These are phyloP conservation scores for Panulirus ornatus DNA, from an alignment of 1,140 invertebrate genomes.

Conservation along the genomic window DNA sequence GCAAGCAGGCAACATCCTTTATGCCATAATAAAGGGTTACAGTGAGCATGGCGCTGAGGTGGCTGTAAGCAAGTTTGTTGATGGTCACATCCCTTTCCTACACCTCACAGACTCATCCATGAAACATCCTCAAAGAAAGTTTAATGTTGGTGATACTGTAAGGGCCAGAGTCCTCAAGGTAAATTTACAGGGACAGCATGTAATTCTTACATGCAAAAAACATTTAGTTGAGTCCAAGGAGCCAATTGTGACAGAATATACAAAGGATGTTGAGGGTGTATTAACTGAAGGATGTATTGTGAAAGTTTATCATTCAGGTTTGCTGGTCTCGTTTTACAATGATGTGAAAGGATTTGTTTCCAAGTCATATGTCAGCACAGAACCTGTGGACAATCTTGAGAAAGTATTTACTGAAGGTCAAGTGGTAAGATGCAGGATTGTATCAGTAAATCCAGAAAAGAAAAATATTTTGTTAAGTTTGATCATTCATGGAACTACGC, in stretches of 20 bases:
- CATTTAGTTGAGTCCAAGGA: conserved; percentile 7
- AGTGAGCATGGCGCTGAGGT: neutral
- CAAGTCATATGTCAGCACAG: neutral
- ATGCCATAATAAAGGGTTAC: conserved; percentile 40
- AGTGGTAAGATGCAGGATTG: conserved; percentile 30
- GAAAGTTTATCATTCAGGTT: neutral
- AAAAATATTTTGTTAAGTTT: conserved; percentile 44
- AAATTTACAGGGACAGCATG: neutral
- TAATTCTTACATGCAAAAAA: conserved; percentile 45
- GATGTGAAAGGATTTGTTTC: conserved; percentile 61
- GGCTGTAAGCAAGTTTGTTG: conserved; percentile 43
- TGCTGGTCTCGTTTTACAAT: conserved; percentile 23
- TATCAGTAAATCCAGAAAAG: conserved; percentile 21
- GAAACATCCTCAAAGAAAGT: conserved; percentile 36
- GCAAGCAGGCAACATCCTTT: conserved; percentile 3
- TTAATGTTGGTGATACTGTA: neutral
- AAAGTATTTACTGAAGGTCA: conserved; percentile 24
- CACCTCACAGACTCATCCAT: conserved; percentile 25
- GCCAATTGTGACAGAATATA: conserved; percentile 38
- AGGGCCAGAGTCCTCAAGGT: conserved; percentile 41
- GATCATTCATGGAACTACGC: neutral
- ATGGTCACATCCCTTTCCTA: conserved; percentile 26
- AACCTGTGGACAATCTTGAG: neutral
- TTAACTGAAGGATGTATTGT: conserved; percentile 43
- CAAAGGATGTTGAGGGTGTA: neutral